Evolutionary conservation across 2,113 vertebrate genomes (phyloP).

Genomic region (Panthera leo): DNA sequence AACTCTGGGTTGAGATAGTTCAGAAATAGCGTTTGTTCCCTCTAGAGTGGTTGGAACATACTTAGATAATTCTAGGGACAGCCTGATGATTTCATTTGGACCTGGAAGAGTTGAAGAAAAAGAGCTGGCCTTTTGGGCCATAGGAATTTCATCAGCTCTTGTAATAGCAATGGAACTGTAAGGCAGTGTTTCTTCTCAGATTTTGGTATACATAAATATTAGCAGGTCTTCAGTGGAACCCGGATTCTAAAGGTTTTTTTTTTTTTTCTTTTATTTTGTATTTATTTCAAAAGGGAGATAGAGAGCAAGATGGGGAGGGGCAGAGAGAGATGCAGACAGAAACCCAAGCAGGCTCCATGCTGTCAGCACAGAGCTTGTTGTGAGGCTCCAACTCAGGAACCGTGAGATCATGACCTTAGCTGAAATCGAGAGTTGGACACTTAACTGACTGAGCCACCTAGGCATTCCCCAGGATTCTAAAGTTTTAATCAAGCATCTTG

Average conservation of each 20-base stretch:
- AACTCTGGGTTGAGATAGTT: neutral
- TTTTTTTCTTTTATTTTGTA: too few species aligned
- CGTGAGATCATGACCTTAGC: too few species aligned
- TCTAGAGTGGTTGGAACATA: neutral
- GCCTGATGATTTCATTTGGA: neutral
- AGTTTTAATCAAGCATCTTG: neutral
- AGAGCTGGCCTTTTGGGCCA: neutral
- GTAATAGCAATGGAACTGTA: neutral
- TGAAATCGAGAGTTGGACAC: too few species aligned
- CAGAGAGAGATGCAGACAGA: too few species aligned
- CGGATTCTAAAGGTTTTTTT: neutral
- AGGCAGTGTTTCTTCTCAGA: neutral
- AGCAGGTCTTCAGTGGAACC: neutral
- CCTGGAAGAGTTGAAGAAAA: neutral
- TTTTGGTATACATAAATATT: neutral
- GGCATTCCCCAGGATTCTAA: neutral
- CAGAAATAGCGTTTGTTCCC: neutral
- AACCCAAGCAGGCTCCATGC: too few species aligned
- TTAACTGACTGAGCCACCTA: too few species aligned
- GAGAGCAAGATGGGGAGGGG: too few species aligned
- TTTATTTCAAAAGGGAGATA: too few species aligned
- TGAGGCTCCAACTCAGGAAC: too few species aligned
- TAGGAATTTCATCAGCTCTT: neutral
- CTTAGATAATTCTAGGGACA: neutral
- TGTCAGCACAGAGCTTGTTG: too few species aligned